Conservation (phyloP, 92 coral and sea anemone genomes). For the Actinostola sp. region DNA sequence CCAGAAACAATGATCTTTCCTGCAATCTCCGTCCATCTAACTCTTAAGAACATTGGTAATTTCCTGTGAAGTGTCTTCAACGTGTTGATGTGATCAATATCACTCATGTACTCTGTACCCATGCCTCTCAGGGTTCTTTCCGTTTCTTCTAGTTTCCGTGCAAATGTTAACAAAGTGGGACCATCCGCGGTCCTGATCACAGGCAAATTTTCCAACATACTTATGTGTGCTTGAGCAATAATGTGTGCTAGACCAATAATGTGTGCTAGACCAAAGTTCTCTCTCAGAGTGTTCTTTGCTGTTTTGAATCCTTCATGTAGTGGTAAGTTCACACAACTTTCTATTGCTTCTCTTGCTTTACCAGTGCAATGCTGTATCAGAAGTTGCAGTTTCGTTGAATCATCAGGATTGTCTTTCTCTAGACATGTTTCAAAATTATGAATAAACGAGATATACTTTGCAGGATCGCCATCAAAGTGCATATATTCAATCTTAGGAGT, state of each 20-base stretch:
- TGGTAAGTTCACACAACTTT: slow-evolving; percentile 66
- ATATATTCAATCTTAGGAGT: slow-evolving; percentile 63
- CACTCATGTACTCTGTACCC: slow-evolving; percentile 62
- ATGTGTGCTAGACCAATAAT: no score
- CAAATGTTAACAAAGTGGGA: slow-evolving; percentile 44
- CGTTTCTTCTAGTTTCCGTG: slow-evolving; percentile 58
- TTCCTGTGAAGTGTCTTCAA: slow-evolving; percentile 56
- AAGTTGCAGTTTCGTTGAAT: slow-evolving; percentile 49
- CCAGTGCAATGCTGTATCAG: slow-evolving; percentile 74
- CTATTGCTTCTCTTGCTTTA: slow-evolving; percentile 68
- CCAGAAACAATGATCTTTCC: slow-evolving; percentile 62
- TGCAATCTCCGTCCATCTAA: slow-evolving; percentile 72
- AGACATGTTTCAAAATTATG: slow-evolving; percentile 63
- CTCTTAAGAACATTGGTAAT: slow-evolving; percentile 64
- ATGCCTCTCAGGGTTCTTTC: slow-evolving; percentile 65
- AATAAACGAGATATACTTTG: slow-evolving; percentile 56
- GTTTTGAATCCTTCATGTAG: slow-evolving; percentile 41
- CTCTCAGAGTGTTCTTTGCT: slow-evolving; percentile 60
- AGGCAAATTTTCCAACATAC: slow-evolving; percentile 51
- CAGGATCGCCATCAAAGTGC: slow-evolving; percentile 63
- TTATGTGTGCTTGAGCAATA: slow-evolving; percentile 65
- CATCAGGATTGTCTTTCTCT: slow-evolving; percentile 49
- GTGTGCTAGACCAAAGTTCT: slow-evolving; percentile 70
- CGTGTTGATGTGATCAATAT: slow-evolving; percentile 66
- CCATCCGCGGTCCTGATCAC: slow-evolving; percentile 58